Conservation (phyloP, 2,797 vertebrate genomes). For the Delichon dasypus region DNA sequence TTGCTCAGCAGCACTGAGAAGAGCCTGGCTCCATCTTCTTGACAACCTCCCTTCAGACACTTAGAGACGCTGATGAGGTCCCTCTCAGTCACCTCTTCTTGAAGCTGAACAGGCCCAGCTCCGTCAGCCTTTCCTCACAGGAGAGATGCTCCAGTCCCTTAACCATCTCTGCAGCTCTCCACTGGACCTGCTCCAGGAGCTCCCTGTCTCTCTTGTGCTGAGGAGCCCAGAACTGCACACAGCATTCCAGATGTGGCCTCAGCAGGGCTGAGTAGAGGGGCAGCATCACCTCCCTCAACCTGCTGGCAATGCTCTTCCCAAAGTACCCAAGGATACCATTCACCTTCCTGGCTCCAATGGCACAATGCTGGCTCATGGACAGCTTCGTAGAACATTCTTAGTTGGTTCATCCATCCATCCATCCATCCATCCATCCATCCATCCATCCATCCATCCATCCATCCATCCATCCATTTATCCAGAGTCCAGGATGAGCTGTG, state of each 20-base stretch:
- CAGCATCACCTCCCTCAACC: rapidly evolving
- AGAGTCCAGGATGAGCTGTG: background rate
- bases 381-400: background rate
- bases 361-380: background rate
- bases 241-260: background rate
- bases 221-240: background rate
- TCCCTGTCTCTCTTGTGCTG: background rate
- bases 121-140: background rate
- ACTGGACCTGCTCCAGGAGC: background rate
- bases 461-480: background rate
- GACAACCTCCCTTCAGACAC: background rate
- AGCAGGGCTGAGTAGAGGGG: background rate
- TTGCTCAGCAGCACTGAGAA: background rate
- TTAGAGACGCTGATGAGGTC: background rate
- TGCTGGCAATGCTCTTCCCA: background rate
- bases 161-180: rapidly evolving
- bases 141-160: background rate
- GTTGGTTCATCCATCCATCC: background rate
- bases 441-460: background rate
- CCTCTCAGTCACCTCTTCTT: background rate
- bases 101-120: background rate
- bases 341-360: too few species aligned
- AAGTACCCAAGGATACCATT: background rate
- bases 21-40: background rate
- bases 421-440: background rate